These are phyloP conservation scores for Kryptolebias ocellatus DNA, from an alignment of 2,797 vertebrate species.

Conservation along the genomic window DNA sequence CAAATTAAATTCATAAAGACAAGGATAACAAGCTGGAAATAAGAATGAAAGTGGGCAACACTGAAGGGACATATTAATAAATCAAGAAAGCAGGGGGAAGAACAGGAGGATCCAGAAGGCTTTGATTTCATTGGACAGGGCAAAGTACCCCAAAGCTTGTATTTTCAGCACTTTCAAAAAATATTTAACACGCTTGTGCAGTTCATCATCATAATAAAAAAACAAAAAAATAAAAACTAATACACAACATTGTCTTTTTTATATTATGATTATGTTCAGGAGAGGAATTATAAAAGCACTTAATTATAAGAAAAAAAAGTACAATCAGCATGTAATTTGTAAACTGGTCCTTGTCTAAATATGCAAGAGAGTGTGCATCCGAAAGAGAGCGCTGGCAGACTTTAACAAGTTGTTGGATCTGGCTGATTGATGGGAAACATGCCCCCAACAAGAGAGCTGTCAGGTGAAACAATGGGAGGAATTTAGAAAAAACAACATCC, in stretches of 20 bases:
- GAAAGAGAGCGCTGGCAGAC: no score
- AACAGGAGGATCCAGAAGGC: conserved; percentile 29
- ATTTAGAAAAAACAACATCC: not conserved
- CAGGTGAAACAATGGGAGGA: not conserved
- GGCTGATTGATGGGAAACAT: not conserved
- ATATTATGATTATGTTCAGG: not conserved
- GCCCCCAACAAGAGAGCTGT: not conserved
- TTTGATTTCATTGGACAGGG: conserved; percentile 58
- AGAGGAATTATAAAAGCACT: not conserved
- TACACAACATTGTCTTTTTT: not conserved
- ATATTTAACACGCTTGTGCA: conserved; percentile 17
- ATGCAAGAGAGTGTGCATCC: not conserved
- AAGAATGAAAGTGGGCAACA: conserved; percentile 62
- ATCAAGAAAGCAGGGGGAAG: conserved; percentile 55
- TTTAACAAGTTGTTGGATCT: not conserved
- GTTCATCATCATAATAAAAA: conserved; percentile 1
- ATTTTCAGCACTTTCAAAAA: conserved; percentile 6
- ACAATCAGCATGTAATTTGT: not conserved
- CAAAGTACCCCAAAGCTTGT: conserved; percentile 45
- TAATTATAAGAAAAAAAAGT: not conserved
- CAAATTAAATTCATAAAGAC: conserved; percentile 75
- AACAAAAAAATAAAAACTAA: not conserved
- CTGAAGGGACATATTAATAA: conserved; percentile 67
- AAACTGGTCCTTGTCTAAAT: not conserved
- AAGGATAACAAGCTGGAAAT: conserved; percentile 70